Conservation (phyloP, 2,888 invertebrate species). For the Hypercompe scribonia region DNA sequence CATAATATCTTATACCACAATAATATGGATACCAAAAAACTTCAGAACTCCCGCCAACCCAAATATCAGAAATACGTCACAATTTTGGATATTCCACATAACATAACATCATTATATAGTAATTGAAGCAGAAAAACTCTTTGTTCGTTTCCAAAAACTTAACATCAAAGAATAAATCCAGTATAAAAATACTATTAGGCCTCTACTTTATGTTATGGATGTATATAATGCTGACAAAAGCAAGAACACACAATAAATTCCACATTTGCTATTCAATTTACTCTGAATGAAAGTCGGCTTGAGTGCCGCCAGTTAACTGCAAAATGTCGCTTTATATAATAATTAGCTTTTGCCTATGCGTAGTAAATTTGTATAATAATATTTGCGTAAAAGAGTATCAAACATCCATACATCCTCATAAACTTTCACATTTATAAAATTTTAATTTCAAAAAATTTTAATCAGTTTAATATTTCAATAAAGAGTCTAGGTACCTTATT, state of each 20-base stretch:
- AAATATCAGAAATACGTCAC: background rate
- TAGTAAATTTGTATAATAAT: no score
- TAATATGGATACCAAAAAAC: background rate
- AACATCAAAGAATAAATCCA: background rate
- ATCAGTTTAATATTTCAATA: no score
- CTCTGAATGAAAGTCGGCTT: constrained; percentile 3
- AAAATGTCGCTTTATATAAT: background rate
- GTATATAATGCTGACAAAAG: background rate
- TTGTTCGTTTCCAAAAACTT: background rate
- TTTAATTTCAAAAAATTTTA: no score
- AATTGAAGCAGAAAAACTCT: background rate
- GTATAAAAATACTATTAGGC: background rate
- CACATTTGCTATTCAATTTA: constrained; percentile 5
- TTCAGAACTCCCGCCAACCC: background rate
- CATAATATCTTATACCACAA: no score
- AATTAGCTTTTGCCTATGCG: no score
- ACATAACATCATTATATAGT: background rate
- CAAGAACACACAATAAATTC: background rate
- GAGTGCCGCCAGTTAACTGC: background rate
- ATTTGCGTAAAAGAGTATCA: no score
- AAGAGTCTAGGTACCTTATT: no score
- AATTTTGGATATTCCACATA: background rate
- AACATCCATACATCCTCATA: no score
- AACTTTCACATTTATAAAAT: no score
- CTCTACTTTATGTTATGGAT: background rate